phyloP scores from a whole-genome alignment of 2,797 vertebrate species.

The Neosilurus hyrtlii region DNA sequence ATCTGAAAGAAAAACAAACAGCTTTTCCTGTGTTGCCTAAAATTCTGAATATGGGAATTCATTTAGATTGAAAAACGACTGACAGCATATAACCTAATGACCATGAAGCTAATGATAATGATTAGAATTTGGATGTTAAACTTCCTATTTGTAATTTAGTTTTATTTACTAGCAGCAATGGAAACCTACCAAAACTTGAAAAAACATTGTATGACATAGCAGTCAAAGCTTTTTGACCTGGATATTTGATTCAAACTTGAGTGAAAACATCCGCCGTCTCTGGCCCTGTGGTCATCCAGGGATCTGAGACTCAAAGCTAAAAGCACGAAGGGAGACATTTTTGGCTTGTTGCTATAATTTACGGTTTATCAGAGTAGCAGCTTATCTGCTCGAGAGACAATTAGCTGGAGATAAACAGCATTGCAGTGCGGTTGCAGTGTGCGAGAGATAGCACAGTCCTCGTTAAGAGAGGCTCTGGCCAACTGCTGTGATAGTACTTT shows the following conservation, averaged over 20 bases:
- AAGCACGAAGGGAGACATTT: slow-evolving; percentile 39
- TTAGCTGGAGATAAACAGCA: slow-evolving; percentile 39
- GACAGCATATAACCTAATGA: slow-evolving; percentile 7
- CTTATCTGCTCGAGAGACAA: slow-evolving; percentile 53
- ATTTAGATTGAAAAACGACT: neutral
- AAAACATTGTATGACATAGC: neutral
- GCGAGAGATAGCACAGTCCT: slow-evolving; percentile 63
- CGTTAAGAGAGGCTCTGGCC: slow-evolving; percentile 59
- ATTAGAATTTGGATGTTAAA: neutral
- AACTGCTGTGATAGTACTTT: slow-evolving; percentile 57
- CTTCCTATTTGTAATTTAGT: neutral
- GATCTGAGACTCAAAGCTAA: slow-evolving; percentile 7
- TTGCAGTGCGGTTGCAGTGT: slow-evolving; percentile 57
- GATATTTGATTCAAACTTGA: neutral
- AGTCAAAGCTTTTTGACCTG: slow-evolving; percentile 28
- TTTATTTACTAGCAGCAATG: neutral
- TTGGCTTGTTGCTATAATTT: slow-evolving; percentile 48
- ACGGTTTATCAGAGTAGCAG: slow-evolving; percentile 61
- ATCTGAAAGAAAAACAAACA: neutral
- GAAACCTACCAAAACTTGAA: slow-evolving; percentile 4
- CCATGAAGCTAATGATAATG: neutral
- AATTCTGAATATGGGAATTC: neutral
- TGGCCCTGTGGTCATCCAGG: slow-evolving; percentile 17
- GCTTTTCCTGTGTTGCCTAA: neutral
- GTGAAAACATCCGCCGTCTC: slow-evolving; percentile 10